A percentile compares a stretch with the other conserved stretches of the same genome.
These are phyloP conservation scores for Echinops telfairi DNA, from an alignment of 2,113 vertebrate genomes.

Conservation along the genomic window DNA sequence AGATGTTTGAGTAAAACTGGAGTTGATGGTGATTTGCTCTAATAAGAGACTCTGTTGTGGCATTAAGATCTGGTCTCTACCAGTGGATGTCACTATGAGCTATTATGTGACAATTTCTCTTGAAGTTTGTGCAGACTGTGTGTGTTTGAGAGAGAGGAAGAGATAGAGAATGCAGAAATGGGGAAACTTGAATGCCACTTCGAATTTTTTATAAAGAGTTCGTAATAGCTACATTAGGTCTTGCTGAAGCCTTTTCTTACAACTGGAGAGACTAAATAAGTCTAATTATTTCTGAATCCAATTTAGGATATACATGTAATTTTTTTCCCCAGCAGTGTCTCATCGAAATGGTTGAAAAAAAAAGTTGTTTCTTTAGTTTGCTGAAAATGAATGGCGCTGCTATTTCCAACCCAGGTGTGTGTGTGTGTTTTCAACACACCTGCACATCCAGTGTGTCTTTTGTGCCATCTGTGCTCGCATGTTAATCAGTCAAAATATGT, in stretches of 20 bases:
- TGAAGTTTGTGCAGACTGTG: conserved; percentile 54
- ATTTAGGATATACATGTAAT: conserved; percentile 49
- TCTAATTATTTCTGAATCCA: conserved; percentile 66
- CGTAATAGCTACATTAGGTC: conserved; percentile 34
- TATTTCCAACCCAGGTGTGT: conserved; percentile 74
- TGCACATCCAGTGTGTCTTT: conserved; percentile 69
- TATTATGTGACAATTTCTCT: conserved; percentile 68
- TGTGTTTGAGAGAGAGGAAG: neutral
- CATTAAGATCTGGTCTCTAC: conserved; percentile 59
- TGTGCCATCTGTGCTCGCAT: conserved; percentile 73
- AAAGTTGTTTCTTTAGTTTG: conserved; percentile 74
- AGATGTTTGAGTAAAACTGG: conserved; percentile 65
- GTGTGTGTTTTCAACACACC: conserved; percentile 69
- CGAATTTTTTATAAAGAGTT: neutral
- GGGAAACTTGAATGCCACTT: conserved; percentile 46
- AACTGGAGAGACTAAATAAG: conserved; percentile 41
- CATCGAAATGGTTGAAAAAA: conserved; percentile 75
- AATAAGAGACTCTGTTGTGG: conserved; percentile 44
- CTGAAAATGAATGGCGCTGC: conserved; percentile 72
- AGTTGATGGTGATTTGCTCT: conserved; percentile 52
- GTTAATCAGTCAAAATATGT: conserved; percentile 77
- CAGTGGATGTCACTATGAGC: conserved; percentile 84
- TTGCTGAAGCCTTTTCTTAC: conserved; percentile 59
- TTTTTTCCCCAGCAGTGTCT: conserved; percentile 72
- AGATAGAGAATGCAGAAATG: conserved; percentile 6